phyloP scores from a whole-genome alignment of 2,797 vertebrate species.

The Busarellus nigricollis region DNA sequence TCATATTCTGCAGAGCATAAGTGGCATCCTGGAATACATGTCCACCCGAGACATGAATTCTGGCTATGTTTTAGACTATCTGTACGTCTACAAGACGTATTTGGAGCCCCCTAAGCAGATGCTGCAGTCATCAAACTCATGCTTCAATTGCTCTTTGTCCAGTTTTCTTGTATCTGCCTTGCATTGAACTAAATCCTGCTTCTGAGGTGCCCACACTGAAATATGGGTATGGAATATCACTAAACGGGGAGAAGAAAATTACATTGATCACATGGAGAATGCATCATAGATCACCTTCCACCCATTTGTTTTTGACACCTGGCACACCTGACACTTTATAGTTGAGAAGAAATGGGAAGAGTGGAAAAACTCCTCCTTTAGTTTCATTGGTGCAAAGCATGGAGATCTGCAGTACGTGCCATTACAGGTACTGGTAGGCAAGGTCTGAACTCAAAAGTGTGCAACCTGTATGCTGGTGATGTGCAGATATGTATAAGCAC shows the following conservation, averaged over 20 bases:
- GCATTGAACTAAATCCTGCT: neutral
- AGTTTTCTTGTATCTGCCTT: neutral
- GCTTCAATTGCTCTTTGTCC: neutral
- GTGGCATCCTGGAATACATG: neutral
- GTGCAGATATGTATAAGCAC: neutral
- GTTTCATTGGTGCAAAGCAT: neutral
- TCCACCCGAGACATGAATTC: neutral
- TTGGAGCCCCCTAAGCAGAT: neutral
- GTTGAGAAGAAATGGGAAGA: neutral
- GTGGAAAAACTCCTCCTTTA: neutral
- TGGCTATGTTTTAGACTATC: neutral
- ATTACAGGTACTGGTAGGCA: neutral
- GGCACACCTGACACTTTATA: neutral
- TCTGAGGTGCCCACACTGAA: neutral
- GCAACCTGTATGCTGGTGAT: neutral
- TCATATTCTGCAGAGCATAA: neutral
- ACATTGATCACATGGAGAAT: neutral
- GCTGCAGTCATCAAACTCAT: neutral
- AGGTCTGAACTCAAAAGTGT: neutral
- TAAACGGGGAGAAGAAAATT: neutral
- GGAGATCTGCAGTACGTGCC: neutral
- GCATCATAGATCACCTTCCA: neutral
- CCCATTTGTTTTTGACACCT: neutral
- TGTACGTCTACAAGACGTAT: accelerated
- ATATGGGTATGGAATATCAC: neutral